Base-by-base conservation (phyloP, 92 coral and sea anemone species). In the Porites rus region DNA sequence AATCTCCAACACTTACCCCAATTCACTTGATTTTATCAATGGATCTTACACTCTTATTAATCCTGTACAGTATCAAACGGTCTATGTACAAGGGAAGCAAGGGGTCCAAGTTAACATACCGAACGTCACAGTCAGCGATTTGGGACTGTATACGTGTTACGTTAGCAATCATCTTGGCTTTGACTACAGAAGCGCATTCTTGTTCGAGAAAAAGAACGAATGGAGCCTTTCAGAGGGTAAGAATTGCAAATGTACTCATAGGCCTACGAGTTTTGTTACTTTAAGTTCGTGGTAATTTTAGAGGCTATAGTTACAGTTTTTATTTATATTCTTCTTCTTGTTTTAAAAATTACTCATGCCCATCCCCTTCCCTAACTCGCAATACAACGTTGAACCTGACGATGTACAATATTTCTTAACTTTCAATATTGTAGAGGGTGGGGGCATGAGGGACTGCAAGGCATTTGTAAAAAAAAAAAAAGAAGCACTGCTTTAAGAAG, bases 1-100 rank as follows among this genome's bases (percentile, higher is more conserved):
- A 4, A 65, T 92, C 6, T 98, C 98, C 7, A 75, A 59, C 31
- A 85, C 69, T 21, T 90, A 90, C 78, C 94, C 91, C 14, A 77
- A 84, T 69, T n/a, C 88, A 20, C 74, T 93, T 22, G 89, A 76
- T 58, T 75, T 94, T 65, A 65, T 75, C 21, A 90, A 82, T 43
- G 92, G 91, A 18, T 87, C 98, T 1, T 93, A 80, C 60, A 90
- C 79, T 24, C 87, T 88, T 8, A 77, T 96, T 12, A 83, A 92
- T 79, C 97, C 98, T 12, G 76, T 75, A 12, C 95, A 94, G 62
- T 96, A 95, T 73, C 69, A 67, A 17, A 85, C 98, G 3, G 88
- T 90, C 11, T 72, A 60, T 10, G 87, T 82, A n/a, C 72, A 14
- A 58, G 84, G 84, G 62, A 69, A 89, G 63, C 72, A 83, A 51